Evolutionary conservation across 1,140 invertebrate genomes (phyloP).

Genomic region (Chironomus tepperi): DNA sequence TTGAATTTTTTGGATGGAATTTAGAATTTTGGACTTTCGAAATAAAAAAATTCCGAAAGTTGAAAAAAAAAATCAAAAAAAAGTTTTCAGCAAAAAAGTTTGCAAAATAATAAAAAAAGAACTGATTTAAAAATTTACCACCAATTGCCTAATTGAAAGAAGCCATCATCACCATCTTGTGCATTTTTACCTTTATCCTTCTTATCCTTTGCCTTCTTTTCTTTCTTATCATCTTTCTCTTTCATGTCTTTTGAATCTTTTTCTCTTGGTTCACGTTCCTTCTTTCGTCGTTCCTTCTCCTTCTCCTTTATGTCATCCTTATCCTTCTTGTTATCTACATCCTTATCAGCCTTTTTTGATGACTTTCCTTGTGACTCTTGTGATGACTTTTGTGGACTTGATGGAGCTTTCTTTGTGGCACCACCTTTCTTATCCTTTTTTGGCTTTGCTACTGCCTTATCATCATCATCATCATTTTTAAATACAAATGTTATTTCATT

Average conservation of each 20-base stretch:
- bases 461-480: conserved; percentile 39
- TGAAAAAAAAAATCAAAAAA: conserved; percentile 2
- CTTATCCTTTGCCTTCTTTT: conserved; percentile 20
- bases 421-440: conserved; percentile 33
- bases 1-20: background rate
- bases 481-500: conserved; percentile 26
- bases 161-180: conserved; percentile 16
- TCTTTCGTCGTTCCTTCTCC: conserved; percentile 44
- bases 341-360: conserved; percentile 29
- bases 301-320: conserved; percentile 36
- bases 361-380: conserved; percentile 30
- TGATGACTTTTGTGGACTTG: conserved; percentile 27
- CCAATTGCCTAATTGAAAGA: conserved; percentile 21
- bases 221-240: background rate
- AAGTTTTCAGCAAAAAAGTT: background rate
- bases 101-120: background rate
- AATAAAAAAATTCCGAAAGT: background rate
- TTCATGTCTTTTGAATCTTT: background rate
- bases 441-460: conserved; percentile 34
- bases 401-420: conserved; percentile 29
- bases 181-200: conserved; percentile 11
- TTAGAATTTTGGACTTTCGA: background rate
- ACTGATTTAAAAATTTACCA: conserved; percentile 9
- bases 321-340: background rate
- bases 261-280: conserved; percentile 8